Base-by-base conservation (phyloP, 23 tunicate genomes). In the Halocynthia aurantium region DNA sequence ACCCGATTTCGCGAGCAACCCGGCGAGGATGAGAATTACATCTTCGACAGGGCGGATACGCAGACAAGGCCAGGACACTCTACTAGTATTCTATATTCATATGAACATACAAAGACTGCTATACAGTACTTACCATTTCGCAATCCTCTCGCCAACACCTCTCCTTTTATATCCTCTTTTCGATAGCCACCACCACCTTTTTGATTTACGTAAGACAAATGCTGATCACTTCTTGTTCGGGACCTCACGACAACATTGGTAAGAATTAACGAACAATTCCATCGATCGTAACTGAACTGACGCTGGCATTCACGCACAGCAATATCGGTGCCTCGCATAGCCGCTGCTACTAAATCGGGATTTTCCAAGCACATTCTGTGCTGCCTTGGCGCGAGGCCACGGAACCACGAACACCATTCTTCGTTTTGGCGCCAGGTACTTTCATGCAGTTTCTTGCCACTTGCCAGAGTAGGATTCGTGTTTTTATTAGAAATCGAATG, bases 341-440 rank as follows among this genome's bases (percentile, higher is more conserved):
- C 78, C 4, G 78, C 78, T 15, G 78, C 78, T 15, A 74, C 78
- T 21, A 74, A 49, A 20, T 74, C 78, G 0, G 78, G 78, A 74
- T 20, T 21, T 5, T 74, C 78, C 63, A 74, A 21, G 78, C 78
- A 74, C 62, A 74, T 74, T 74, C 56, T 74, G 56, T 50, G 64
- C 62, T 74, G 78, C 10, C 57, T 55, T 22, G 64, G 57, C 56
- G 56, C 78, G 10, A 74, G 63, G 10, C 78, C 78, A 10, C 64
- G 78, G 19, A 74, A 54, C 8, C 64, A 74, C 1, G 13, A 12
- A 6, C 78, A 74, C 62, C 55, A 56, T 10, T 19, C 50, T 53
- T 74, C 44, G 44, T 31, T 31, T 31, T 31, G 44, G 44, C 44
- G 44, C 44, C 44, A 31, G 44, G 44, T 31, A 31, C 44, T 31